Percentiles rank a stretch among this genome's conserved stretches.
Evolutionary conservation across 2,888 invertebrate species (phyloP).

Genomic region (Schrankia costaestrigalis): DNA sequence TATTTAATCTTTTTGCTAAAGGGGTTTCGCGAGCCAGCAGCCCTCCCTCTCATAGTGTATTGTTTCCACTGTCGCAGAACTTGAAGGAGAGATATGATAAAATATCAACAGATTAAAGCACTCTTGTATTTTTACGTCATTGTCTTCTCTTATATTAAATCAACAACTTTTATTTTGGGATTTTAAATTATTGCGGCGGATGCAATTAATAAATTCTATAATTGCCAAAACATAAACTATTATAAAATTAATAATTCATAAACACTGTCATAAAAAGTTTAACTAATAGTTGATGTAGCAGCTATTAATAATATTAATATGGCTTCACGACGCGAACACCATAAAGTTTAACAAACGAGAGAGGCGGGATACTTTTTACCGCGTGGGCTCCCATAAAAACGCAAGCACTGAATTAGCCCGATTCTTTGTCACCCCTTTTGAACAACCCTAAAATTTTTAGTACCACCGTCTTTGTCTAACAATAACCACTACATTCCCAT

Average conservation of each 20-base stretch:
- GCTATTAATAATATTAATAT: conserved; percentile 77
- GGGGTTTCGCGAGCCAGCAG: conserved; percentile 49
- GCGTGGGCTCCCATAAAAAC: conserved; percentile 76
- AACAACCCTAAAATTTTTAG: conserved; percentile 78
- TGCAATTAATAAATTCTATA: conserved; percentile 26
- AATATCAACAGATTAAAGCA: conserved; percentile 7
- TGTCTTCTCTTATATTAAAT: no score
- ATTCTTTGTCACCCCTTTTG: conserved; percentile 80
- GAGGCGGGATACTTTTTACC: conserved; percentile 81
- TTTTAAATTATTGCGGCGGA: conserved; percentile 28
- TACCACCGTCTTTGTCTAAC: conserved; percentile 80
- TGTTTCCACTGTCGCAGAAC: conserved; percentile 19
- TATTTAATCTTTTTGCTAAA: conserved; percentile 70
- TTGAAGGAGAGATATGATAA: conserved; percentile 8
- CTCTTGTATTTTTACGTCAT: no score
- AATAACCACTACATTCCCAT: conserved; percentile 80
- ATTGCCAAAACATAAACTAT: conserved; percentile 34
- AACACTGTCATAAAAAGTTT: conserved; percentile 52
- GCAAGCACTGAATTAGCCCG: conserved; percentile 79
- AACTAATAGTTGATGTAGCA: conserved; percentile 63
- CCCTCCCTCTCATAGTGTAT: conserved; percentile 44
- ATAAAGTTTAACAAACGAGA: conserved; percentile 79
- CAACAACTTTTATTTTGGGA: conserved; percentile 14
- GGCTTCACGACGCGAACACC: conserved; percentile 66
- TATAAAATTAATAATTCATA: conserved; percentile 57